Conservation (phyloP, 2,888 invertebrate species). For the Reticulitermes lucifugus region DNA sequence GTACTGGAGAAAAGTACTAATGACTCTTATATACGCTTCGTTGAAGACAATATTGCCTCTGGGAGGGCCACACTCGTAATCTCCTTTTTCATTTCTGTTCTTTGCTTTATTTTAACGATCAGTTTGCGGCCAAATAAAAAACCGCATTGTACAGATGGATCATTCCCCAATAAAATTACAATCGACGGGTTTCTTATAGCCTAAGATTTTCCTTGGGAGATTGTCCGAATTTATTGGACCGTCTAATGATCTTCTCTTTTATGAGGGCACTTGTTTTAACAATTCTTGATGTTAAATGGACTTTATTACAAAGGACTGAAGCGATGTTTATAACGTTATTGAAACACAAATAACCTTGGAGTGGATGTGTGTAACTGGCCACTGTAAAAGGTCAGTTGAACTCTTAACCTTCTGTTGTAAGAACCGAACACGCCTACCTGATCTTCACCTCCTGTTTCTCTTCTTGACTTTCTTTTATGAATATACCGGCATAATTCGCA, state of each 20-base stretch:
- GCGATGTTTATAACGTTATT: constrained; percentile 1
- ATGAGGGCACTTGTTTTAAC: not conserved
- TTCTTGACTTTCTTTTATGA: too few relatives aligned
- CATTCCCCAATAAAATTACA: constrained; percentile 38
- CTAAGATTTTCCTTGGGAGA: constrained; percentile 21
- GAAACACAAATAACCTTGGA: constrained; percentile 17
- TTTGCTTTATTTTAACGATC: constrained; percentile 36
- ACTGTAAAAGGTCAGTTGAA: too few relatives aligned
- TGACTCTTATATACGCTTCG: constrained; percentile 46
- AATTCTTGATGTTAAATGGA: constrained; percentile 12
- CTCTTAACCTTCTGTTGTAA: too few relatives aligned
- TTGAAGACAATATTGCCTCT: constrained; percentile 44
- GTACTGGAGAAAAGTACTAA: constrained; percentile 46
- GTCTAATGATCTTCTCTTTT: constrained; percentile 24
- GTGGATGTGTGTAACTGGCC: not conserved
- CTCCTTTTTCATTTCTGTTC: not conserved
- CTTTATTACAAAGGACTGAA: not conserved
- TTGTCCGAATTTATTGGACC: constrained; percentile 31
- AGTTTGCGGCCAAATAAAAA: constrained; percentile 10
- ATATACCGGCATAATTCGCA: too few relatives aligned
- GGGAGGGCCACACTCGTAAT: constrained; percentile 20
- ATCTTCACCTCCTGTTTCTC: too few relatives aligned
- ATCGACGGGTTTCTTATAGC: constrained; percentile 18
- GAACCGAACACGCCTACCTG: too few relatives aligned
- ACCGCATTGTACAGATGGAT: constrained; percentile 26